Conservation (phyloP, 2,113 vertebrate species). For the Lonchura striata region DNA sequence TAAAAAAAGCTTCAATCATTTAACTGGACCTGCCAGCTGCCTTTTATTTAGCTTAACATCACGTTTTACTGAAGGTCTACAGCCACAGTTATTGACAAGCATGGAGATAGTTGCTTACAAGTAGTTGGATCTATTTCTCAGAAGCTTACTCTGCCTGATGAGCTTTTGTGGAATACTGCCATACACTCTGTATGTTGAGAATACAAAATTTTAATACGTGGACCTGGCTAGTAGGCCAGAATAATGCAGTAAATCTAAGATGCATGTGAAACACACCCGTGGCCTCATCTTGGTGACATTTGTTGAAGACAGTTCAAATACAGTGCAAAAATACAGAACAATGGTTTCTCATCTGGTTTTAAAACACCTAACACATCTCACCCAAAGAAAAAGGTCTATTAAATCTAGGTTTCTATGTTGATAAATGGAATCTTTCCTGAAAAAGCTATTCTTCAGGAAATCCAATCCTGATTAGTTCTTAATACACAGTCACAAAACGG, state of each 20-base stretch:
- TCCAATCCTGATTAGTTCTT: not conserved
- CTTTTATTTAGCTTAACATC: constrained; percentile 6
- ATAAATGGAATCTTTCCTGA: not conserved
- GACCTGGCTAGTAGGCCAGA: not conserved
- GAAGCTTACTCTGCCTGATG: not conserved
- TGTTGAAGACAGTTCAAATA: not conserved
- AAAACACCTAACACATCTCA: not conserved
- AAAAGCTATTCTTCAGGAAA: not conserved
- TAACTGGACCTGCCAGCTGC: not conserved
- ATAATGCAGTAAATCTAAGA: not conserved
- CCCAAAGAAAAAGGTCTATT: not conserved
- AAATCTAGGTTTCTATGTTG: not conserved
- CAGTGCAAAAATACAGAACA: not conserved
- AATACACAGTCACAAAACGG: not conserved
- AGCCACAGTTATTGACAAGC: not conserved
- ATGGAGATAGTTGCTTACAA: not conserved
- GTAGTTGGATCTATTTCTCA: not conserved
- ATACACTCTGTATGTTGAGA: not conserved
- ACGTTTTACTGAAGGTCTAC: not conserved
- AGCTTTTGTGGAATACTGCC: not conserved
- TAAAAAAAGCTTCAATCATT: not conserved
- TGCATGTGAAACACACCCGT: not conserved
- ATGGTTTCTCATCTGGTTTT: not conserved
- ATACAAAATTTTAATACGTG: not conserved
- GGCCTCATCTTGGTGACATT: not conserved